Conservation (phyloP, 2,113 vertebrate species). For the Murina feae region DNA sequence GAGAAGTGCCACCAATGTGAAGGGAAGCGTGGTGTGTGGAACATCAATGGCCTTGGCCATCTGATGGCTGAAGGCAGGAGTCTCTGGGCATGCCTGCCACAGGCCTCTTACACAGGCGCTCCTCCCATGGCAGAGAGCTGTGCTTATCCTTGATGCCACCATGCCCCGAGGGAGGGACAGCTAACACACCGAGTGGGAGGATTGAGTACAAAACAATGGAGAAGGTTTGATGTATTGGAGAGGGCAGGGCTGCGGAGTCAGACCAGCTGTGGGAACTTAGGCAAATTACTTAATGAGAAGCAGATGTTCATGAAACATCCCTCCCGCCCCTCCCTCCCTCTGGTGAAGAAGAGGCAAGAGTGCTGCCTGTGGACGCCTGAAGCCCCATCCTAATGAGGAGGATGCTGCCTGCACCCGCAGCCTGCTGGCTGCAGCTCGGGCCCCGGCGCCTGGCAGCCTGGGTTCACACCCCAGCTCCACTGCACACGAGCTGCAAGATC, state of each 20-base stretch:
- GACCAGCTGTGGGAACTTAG: not conserved
- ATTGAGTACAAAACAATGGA: not conserved
- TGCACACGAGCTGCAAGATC: not conserved
- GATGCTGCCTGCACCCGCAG: not conserved
- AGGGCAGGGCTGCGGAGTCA: not conserved
- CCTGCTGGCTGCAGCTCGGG: not conserved
- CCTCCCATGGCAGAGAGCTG: not conserved
- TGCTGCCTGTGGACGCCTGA: not conserved
- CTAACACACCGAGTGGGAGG: not conserved
- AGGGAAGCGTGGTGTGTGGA: not conserved
- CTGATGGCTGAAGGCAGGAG: not conserved
- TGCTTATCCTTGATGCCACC: not conserved
- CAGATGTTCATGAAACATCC: not conserved
- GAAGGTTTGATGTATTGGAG: not conserved
- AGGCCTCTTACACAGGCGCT: not conserved
- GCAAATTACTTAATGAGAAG: conserved; percentile 16
- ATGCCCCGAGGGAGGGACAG: not conserved
- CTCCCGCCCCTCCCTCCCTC: not conserved
- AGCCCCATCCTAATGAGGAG: not conserved
- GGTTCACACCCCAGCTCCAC: not conserved
- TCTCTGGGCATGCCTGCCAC: not conserved
- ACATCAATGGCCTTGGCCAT: too few relatives aligned
- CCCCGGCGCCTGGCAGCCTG: not conserved
- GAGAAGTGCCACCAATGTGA: not conserved
- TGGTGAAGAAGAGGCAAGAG: not conserved